Base-by-base conservation (phyloP, 2,888 invertebrate species). In the Palloptera scutellata region DNA sequence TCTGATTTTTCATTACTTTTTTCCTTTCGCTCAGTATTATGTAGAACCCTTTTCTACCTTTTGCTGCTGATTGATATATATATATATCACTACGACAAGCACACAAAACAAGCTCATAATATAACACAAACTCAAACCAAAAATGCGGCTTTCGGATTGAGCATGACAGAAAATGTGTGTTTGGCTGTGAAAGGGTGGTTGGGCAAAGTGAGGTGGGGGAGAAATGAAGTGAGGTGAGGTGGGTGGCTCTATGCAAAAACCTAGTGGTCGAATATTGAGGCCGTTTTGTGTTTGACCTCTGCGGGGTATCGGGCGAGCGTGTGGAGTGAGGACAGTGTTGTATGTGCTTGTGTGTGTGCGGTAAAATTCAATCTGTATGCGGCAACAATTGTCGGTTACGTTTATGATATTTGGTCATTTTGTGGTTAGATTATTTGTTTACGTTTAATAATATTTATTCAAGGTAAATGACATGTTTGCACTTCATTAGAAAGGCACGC, bases 1-100 rank as follows among this genome's bases (percentile, higher is more conserved):
- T 17, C 53, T 53, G 17, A n/a, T n/a, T 53, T 48, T 13, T 13
- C 48, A 9, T 48, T 11, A 48, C 1, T n/a, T n/a, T 15, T 48
- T n/a, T 30, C 51, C 10, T 19, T 19, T 6, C 42, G 42, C 58
- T 54, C 48, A 57, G 62, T 62, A 48, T 8, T 43, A 17, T n/a
- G 58, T 61, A 57, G 60, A 62, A 30, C 42, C 61, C 67, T 63
- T 64, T 64, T 69, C 67, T 13, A 52, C 61, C 61, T 52, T 66
- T 51, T 67, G 68, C 61, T 74, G 67, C 72, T 78, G 78, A 79
- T 78, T 78, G 78, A 79, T 77, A 76, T 75, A 78, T 77, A 76
- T 75, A 78, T 76, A 74, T 74, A 69, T 67, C 71, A 69, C 61
- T 57, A 41, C 45, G 2, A 8, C 10, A 4, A 41, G n/a, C 42